phyloP scores from a whole-genome alignment of 2,797 vertebrate genomes.

The Coccyzus lansbergi region DNA sequence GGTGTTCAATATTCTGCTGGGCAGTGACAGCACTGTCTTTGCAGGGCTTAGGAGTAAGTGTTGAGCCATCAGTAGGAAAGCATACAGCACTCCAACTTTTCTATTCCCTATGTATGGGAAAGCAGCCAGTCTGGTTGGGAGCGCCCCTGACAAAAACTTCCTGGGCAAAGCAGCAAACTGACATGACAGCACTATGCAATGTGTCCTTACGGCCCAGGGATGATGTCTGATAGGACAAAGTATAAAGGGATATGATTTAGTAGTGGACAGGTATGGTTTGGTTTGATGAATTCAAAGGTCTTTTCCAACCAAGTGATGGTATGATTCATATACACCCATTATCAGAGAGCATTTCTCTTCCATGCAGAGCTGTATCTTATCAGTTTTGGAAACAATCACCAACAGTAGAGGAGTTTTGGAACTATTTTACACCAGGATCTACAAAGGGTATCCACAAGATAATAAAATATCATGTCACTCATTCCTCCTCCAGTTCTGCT shows the following conservation, averaged over 20 bases:
- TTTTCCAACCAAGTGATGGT: too few species aligned
- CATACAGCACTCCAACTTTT: background rate
- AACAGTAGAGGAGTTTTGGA: background rate
- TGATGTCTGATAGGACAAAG: background rate
- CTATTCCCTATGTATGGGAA: background rate
- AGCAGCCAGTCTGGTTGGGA: background rate
- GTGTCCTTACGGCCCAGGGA: background rate
- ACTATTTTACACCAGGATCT: background rate
- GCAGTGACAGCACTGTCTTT: background rate
- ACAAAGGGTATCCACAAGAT: background rate
- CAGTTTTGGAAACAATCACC: background rate
- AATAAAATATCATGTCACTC: background rate
- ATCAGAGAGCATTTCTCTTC: background rate
- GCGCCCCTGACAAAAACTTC: background rate
- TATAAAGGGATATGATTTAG: too few species aligned
- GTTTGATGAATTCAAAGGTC: too few species aligned
- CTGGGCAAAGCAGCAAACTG: background rate
- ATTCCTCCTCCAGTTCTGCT: background rate
- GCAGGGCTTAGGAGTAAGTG: background rate
- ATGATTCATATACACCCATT: accelerated
- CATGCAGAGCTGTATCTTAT: background rate
- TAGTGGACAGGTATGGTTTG: too few species aligned
- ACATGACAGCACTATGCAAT: background rate
- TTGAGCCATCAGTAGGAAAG: background rate
- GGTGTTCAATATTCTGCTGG: background rate